Base-by-base conservation (phyloP, 1,140 invertebrate genomes). In the Popillia japonica region DNA sequence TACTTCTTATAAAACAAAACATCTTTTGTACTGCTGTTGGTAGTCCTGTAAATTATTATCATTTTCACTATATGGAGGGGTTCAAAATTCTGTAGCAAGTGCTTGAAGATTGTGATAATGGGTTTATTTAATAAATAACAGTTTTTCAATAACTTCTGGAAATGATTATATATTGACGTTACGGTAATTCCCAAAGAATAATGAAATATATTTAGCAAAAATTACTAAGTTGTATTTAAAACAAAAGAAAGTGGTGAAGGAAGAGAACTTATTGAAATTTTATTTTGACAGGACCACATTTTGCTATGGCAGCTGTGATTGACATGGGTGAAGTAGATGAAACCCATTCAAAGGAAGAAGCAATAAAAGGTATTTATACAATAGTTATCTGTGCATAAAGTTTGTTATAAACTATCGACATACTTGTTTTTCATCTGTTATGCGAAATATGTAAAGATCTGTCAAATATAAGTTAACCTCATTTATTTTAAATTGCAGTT, bases 241-340 rank as follows among this genome's bases (percentile, higher is more conserved):
- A 68, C 61, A 68, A 68, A 34, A 22, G 61, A 68, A 23, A 22
- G 22, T 34, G 7, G 11, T 34, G 40, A 44, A 74, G n/a, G 40
- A 44, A 74, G 22, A 34, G n/a, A 22, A 74, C 10, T 74, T 76
- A 8, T 23, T 76, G 40, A 55, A 34, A 55, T 76, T 76, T 55
- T 27, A 7, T 55, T 44, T 55, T 76, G 75, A 76, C 75, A 76
- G 75, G 75, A 78, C 59, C 78, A 17, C 27, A n/a, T 77, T 80
- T 79, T 81, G 83, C 77, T 83, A 86, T 86, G 85, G 85, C 85
- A 85, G 82, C 83, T 81, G 79, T 79, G 73, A 81, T 82, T 76
- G 81, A 84, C 79, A 86, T 86, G 85, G 85, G 85, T 27, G 85
- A 86, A 81, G 83, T 86, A 34, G 85, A 86, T 72, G 85, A 86